Evolutionary conservation across 92 coral and sea anemone species (phyloP), one percentile per base, ranked within the genome.

Genomic region (Nematostella vectensis): DNA sequence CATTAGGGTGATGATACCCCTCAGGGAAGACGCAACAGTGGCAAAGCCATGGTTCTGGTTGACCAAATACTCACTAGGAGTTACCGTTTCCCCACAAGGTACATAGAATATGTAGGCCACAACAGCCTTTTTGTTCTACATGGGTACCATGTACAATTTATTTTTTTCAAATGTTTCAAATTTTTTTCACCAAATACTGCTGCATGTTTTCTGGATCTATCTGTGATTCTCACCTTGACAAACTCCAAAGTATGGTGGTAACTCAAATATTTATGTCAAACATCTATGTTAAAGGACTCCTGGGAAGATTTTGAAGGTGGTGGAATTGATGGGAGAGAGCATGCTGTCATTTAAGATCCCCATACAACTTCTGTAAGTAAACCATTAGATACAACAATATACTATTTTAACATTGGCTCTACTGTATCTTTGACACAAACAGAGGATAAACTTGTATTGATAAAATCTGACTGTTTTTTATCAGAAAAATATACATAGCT

Each of bases 321-420:
- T 91, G 44, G 98, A 91, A 51, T 70, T 91, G 60, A 85, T 91
- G 98, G 98, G 96, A 20, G 98, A 91, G 40, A 91, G 98, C 37
- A 83, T 81, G 18, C 47, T 91, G 51, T 69, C 96, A 9, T 91
- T 91, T 48, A 81, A 88, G 76, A 81, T 91, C 48, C 98, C 98
- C 11, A 88, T 79, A 54, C 95, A 91, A 53, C 68, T 91, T 39
- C 60, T 91, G 98, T 91, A 61, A 91, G 98, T 81, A 29, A n/a
- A n/a, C n/a, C n/a, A n/a, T n/a, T n/a, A n/a, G n/a, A n/a, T n/a
- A n/a, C n/a, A n/a, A n/a, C n/a, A n/a, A 3, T 48, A 13, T n/a
- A n/a, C n/a, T n/a, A n/a, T n/a, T n/a, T n/a, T n/a, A n/a, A n/a
- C n/a, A n/a, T n/a, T n/a, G n/a, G n/a, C n/a, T n/a, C n/a, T n/a